These are phyloP conservation scores for Amblyraja radiata DNA, from an alignment of 2,797 vertebrate species.

Conservation along the genomic window DNA sequence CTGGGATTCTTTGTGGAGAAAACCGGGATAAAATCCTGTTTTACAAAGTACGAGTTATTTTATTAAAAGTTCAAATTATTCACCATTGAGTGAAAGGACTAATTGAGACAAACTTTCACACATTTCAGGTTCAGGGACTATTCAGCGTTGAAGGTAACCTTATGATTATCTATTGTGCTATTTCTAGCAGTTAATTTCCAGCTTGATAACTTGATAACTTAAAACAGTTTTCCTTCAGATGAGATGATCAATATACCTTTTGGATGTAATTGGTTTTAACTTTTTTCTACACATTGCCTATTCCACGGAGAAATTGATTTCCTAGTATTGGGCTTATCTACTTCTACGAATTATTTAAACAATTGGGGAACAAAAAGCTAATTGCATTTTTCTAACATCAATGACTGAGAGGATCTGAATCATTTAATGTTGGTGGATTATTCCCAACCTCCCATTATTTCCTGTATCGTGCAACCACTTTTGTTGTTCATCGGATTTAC, in stretches of 20 bases:
- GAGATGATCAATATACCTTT: background rate
- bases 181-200: background rate
- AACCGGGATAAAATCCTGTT: no score
- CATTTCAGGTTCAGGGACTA: background rate
- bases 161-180: background rate
- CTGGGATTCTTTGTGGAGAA: no score
- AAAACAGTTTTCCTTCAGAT: background rate
- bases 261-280: background rate
- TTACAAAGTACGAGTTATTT: no score
- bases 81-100: no score
- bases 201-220: background rate
- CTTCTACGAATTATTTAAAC: background rate
- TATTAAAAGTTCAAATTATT: no score
- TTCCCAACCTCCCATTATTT: background rate
- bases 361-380: background rate
- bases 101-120: background rate
- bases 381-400: background rate
- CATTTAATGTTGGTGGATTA: background rate
- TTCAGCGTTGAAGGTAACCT: background rate
- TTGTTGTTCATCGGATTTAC: background rate
- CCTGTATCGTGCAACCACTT: background rate
- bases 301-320: background rate
- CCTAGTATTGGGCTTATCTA: background rate
- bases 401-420: background rate
- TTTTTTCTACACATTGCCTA: background rate